phyloP scores from a whole-genome alignment of 2,113 vertebrate genomes.

The Girardinichthys multiradiatus region DNA sequence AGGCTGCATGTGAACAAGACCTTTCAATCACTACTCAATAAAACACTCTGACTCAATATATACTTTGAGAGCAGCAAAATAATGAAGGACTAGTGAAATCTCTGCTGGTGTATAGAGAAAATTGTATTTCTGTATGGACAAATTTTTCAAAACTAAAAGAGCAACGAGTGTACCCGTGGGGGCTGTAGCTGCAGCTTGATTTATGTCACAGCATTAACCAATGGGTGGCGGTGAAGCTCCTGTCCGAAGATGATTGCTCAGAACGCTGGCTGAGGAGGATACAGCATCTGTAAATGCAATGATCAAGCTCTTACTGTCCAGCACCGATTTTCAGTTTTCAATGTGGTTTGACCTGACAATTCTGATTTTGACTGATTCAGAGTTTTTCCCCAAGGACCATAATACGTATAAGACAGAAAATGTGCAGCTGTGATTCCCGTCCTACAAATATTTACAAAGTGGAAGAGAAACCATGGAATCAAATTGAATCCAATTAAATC shows the following conservation, averaged over 20 bases:
- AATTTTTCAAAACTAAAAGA: neutral
- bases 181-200: constrained; percentile 9
- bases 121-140: neutral
- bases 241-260: constrained; percentile 17
- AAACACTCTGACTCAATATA: neutral
- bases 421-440: no score
- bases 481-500: no score
- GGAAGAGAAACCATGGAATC: no score
- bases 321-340: no score
- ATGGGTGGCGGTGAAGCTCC: constrained; percentile 12
- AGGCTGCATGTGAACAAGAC: constrained; percentile 9
- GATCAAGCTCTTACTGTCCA: no score
- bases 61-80: constrained; percentile 1
- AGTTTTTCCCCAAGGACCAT: no score
- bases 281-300: no score
- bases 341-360: no score
- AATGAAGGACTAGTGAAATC: neutral
- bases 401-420: no score
- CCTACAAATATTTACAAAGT: no score
- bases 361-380: no score
- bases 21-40: neutral
- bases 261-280: neutral
- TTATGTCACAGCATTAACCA: constrained; percentile 29
- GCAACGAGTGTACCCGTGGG: constrained; percentile 16
- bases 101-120: neutral